phyloP scores from a whole-genome alignment of 2,888 invertebrate genomes.

The Tyria jacobaeae region DNA sequence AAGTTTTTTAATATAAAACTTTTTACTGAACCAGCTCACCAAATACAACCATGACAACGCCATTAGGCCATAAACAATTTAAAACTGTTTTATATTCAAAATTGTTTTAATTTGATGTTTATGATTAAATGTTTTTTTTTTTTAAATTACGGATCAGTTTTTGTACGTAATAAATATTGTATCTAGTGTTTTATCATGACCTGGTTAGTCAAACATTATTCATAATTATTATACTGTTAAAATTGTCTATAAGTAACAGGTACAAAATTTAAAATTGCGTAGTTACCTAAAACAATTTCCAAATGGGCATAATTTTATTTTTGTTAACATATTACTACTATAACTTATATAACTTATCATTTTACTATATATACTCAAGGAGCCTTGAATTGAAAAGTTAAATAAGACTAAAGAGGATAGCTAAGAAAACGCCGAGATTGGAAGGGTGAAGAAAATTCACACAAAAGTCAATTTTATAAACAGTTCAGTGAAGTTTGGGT shows the following conservation, averaged over 20 bases:
- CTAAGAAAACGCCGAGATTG: conserved; percentile 37
- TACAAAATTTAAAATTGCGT: no score
- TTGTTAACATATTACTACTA: conserved; percentile 45
- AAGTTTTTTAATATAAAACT: conserved; percentile 67
- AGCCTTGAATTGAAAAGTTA: conserved; percentile 44
- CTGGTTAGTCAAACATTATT: no score
- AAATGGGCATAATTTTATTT: conserved; percentile 26
- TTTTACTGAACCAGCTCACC: conserved; percentile 46
- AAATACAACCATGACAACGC: conserved; percentile 46
- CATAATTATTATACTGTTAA: no score
- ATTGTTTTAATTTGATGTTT: conserved; percentile 32
- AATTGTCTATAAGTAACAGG: no score
- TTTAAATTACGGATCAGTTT: neutral
- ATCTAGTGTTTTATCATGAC: no score
- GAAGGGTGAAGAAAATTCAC: conserved; percentile 30
- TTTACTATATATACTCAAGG: conserved; percentile 32
- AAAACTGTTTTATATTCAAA: conserved; percentile 41
- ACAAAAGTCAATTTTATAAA: conserved; percentile 45
- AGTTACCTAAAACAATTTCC: no score
- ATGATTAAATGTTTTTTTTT: conserved; percentile 5
- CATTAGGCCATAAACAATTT: conserved; percentile 49
- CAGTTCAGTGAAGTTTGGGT: conserved; percentile 30
- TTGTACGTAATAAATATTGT: no score
- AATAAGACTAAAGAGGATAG: conserved; percentile 38
- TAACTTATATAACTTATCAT: no score